These are phyloP conservation scores for Lasioglossum villosulum DNA, from an alignment of 2,888 invertebrate genomes.

Conservation along the genomic window DNA sequence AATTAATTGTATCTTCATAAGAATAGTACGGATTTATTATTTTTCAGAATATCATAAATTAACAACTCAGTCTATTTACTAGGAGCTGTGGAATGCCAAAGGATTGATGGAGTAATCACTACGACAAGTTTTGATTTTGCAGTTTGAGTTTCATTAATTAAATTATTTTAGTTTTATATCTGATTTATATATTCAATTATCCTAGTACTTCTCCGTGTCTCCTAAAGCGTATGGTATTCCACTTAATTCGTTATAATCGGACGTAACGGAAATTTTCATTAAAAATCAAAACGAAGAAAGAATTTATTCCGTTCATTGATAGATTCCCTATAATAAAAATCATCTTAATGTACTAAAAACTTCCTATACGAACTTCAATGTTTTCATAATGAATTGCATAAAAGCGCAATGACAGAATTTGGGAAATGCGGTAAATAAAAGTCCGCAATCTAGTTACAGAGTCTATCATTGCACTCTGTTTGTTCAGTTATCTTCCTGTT, in stretches of 20 bases:
- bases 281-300: neutral
- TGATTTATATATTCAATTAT: neutral
- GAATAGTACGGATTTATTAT: too few relatives aligned
- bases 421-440: neutral
- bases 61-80: neutral
- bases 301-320: neutral
- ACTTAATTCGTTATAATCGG: conserved; percentile 7
- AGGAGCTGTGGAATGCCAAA: neutral
- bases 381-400: neutral
- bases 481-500: neutral
- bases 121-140: neutral
- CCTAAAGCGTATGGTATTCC: conserved; percentile 42
- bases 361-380: neutral
- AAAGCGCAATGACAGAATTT: neutral
- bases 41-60: too few relatives aligned
- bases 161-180: neutral
- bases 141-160: neutral
- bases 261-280: neutral
- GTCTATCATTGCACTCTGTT: neutral
- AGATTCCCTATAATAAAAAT: neutral
- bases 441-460: neutral
- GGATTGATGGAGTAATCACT: neutral
- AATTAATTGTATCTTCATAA: neutral
- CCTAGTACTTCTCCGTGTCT: conserved; percentile 4
- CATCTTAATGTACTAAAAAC: too few relatives aligned